Evolutionary conservation across 2,113 vertebrate genomes (phyloP).

Genomic region (Salvelinus namaycush): DNA sequence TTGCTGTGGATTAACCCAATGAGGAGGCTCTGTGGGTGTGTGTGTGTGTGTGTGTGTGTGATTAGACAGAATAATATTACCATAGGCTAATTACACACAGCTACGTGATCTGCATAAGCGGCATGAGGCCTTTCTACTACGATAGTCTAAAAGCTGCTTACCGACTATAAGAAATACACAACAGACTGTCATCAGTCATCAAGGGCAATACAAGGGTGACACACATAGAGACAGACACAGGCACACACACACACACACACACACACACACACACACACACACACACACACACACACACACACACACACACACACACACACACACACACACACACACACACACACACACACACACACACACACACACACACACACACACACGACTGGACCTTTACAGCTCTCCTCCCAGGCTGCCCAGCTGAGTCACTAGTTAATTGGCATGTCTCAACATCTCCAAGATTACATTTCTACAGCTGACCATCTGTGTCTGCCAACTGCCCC

Average conservation of each 20-base stretch:
- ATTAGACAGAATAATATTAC: constrained; percentile 5
- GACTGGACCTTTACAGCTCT: constrained; percentile 22
- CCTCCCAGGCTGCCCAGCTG: constrained; percentile 30
- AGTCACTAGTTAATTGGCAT: constrained; percentile 42
- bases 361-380: not conserved
- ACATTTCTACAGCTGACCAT: constrained; percentile 64
- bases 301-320: not conserved
- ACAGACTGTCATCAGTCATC: not conserved
- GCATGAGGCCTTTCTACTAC: not conserved
- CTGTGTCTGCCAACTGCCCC: constrained; percentile 57
- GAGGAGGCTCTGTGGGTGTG: not conserved
- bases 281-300: not conserved
- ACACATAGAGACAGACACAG: not conserved
- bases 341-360: not conserved
- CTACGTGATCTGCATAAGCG: not conserved
- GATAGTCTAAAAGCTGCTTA: not conserved
- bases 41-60: not conserved
- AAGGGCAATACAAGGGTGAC: not conserved
- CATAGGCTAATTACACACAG: not conserved
- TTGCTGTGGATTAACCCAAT: not conserved
- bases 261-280: not conserved
- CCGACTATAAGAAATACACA: not conserved
- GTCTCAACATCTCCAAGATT: constrained; percentile 53
- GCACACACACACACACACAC: not conserved
- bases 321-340: not conserved